phyloP scores from a whole-genome alignment of 2,113 vertebrate species.

The Thamnaconus septentrionalis region DNA sequence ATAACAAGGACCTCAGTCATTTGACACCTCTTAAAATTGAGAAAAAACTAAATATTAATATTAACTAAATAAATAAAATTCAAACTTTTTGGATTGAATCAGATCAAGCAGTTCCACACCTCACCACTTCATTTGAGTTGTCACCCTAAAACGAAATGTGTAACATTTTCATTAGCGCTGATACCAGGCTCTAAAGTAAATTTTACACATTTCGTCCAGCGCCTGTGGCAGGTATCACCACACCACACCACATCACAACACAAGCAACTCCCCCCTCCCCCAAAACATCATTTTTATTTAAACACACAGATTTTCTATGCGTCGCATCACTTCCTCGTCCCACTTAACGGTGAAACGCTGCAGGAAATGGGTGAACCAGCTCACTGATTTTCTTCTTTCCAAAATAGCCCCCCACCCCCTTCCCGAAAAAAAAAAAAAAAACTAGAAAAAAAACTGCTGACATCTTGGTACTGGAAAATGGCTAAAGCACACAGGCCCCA shows the following conservation, averaged over 20 bases:
- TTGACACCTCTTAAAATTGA: no score
- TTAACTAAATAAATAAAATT: no score
- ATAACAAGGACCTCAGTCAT: no score
- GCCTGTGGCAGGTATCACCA: background rate
- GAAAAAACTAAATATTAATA: no score
- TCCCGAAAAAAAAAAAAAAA: background rate
- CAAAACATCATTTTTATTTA: background rate
- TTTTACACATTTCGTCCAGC: constrained; percentile 29
- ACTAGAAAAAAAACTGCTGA: constrained; percentile 27
- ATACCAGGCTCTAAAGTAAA: constrained; percentile 5
- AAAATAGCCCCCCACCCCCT: background rate
- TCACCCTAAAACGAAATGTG: no score
- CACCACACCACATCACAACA: background rate
- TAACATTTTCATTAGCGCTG: background rate
- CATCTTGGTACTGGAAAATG: constrained; percentile 3
- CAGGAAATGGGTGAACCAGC: background rate
- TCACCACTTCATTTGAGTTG: no score
- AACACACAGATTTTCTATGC: no score
- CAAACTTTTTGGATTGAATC: no score
- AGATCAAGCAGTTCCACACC: no score
- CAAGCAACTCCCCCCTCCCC: background rate
- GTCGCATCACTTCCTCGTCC: background rate
- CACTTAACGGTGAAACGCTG: constrained; percentile 1
- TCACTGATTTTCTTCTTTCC: constrained; percentile 1
- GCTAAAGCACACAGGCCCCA: constrained; percentile 16